These are phyloP conservation scores for Amazona guildingii DNA, from an alignment of 2,113 vertebrate species.

Conservation along the genomic window DNA sequence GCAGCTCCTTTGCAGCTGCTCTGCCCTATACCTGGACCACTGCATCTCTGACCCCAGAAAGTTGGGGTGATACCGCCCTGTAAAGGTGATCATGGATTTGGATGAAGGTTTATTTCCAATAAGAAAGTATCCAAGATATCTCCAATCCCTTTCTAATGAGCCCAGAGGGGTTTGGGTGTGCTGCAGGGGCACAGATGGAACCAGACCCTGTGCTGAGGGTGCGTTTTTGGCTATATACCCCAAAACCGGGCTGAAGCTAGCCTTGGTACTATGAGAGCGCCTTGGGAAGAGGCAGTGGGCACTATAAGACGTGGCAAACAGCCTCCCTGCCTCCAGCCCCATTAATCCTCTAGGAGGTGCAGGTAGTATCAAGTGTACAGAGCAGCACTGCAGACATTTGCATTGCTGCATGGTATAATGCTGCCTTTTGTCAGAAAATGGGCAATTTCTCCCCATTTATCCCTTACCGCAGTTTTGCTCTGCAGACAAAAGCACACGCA, in stretches of 20 bases:
- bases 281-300: too few species aligned
- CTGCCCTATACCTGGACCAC: neutral
- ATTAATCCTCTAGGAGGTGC: neutral
- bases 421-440: neutral
- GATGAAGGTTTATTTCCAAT: rapidly evolving
- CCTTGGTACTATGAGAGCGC: neutral
- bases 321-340: neutral
- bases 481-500: rapidly evolving
- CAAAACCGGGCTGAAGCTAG: neutral
- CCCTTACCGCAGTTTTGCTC: neutral
- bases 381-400: rapidly evolving
- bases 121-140: neutral
- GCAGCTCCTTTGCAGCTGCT: neutral
- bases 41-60: neutral
- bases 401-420: rapidly evolving
- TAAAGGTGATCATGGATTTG: rapidly evolving
- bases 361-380: rapidly evolving
- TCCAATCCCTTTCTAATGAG: neutral
- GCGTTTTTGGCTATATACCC: neutral
- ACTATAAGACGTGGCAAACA: rapidly evolving
- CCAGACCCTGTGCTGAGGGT: neutral
- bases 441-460: neutral
- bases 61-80: rapidly evolving
- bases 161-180: neutral
- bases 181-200: rapidly evolving